Evolutionary conservation across 2,113 vertebrate genomes (phyloP), one percentile per base, ranked within the genome.

Genomic region (Electrona antarctica): DNA sequence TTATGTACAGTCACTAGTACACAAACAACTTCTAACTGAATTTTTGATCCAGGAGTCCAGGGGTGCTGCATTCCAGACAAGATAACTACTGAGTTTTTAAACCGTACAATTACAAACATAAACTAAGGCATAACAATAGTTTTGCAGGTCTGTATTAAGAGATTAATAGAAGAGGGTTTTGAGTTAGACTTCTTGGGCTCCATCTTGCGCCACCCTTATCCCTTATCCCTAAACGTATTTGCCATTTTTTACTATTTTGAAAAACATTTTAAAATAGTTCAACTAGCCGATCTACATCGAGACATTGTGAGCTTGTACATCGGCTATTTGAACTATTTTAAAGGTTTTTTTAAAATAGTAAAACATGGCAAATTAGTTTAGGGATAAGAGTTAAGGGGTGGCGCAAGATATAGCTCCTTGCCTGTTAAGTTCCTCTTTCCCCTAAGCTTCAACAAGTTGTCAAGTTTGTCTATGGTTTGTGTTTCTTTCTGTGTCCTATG

Each of bases 401-500:
- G 21, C 21, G 21, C 21, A 21, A 21, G 21, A 21, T 21, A 21
- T 21, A 21, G 21, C 21, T 21, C 21, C 21, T 21, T 21, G 87
- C 88, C 9, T 81, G 14, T 80, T 92, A 47, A 76, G 11, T 0
- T 80, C 7, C 81, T 51, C 83, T 90, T 5, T 69, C 29, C 78
- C 61, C 78, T 68, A 79, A 1, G 90, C 83, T 11, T 93, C 89
- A 74, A 91, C 90, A 0, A 0, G 88, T 91, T 4, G 83, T 88
- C 61, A 92, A 91, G 61, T 89, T 90, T 14, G 72, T 74, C 0
- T 89, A 90, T 10, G 21, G 83, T 79, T 92, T 95, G 13, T 49
- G 73, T 92, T 93, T 98, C 82, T 93, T 95, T 77, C 88, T 92
- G 0, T 93, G 88, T 10, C 85, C 93, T 0, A 83, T 73, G 0